Evolutionary conservation across 2,797 vertebrate genomes (phyloP), one percentile per base, ranked within the genome.

Genomic region (Myotis myotis): DNA sequence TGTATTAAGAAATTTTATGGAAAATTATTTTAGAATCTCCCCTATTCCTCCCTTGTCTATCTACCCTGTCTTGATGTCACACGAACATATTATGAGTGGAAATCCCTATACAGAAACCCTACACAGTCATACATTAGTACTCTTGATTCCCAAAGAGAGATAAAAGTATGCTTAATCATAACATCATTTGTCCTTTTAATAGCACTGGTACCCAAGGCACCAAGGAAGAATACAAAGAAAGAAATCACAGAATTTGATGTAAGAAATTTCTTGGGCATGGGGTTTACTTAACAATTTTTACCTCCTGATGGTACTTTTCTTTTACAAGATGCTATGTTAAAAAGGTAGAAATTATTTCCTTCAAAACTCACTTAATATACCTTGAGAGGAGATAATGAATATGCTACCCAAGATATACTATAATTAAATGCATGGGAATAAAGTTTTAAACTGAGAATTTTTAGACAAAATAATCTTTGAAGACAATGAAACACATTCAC

Each of bases 1-100:
- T 95, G 28, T 49, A 68, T 71, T 57, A 85, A 66, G 36, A 82
- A 22, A 75, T 47, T 51, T 72, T 86, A 55, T 8, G 62, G 11
- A 91, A 75, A 89, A 70, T 41, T 57, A 53, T 66, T 88, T 95
- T 82, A 68, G 49, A 76, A 76, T 85, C n/a, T 75, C 11, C n/a
- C 17, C 76, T 9, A 87, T 92, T 71, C 33, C 17, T 57, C 3
- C 30, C 17, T 74, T 82, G 16, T 70, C 55, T 75, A 47, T 55
- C 70, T 89, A 47, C 4, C 16, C 60, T 91, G 71, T 55, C 28
- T 86, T 76, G 7, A 44, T 75, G 33, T 44, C 49, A 83, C 6
- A 47, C 7, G n/a, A 53, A 88, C n/a, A 51, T 17, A 81, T 47
- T 12, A 16, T 57, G 30, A 79, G 11, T 64, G 10, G 12, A 94